Conservation (phyloP, 2,888 invertebrate genomes). For the Platerodrilus igneus region DNA sequence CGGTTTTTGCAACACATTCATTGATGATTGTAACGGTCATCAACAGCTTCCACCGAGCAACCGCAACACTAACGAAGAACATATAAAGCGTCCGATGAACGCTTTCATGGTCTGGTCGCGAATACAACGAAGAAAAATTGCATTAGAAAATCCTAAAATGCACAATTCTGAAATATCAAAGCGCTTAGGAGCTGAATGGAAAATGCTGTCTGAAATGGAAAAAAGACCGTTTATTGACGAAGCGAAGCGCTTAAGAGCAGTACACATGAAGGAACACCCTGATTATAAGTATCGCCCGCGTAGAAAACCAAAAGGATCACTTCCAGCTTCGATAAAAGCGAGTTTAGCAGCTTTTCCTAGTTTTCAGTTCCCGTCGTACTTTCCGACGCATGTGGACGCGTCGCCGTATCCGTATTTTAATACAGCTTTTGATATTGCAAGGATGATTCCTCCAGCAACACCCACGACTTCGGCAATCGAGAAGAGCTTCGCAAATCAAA, state of each 20-base stretch:
- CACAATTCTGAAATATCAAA: constrained; percentile 89
- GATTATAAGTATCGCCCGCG: constrained; percentile 87
- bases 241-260: constrained; percentile 79
- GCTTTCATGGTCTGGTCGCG: constrained; percentile 98
- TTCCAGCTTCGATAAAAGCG: constrained; percentile 44
- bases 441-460: constrained; percentile 43
- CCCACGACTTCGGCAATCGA: no score
- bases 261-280: constrained; percentile 89
- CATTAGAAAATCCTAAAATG: constrained; percentile 91
- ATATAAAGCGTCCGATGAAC: constrained; percentile 96
- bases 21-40: constrained; percentile 44
- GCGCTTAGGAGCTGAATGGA: constrained; percentile 90
- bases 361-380: constrained; percentile 62
- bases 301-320: constrained; percentile 74
- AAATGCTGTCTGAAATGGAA: constrained; percentile 76
- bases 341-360: constrained; percentile 56
- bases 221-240: constrained; percentile 94
- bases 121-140: constrained; percentile 86
- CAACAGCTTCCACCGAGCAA: constrained; percentile 25
- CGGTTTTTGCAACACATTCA: constrained; percentile 36
- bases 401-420: constrained; percentile 72
- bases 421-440: constrained; percentile 56
- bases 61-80: constrained; percentile 59
- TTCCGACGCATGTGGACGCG: constrained; percentile 54
- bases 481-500: constrained; percentile 45